Evolutionary conservation across 2,113 vertebrate genomes (phyloP), one percentile per base, ranked within the genome.

Genomic region (Phaethon lepturus): DNA sequence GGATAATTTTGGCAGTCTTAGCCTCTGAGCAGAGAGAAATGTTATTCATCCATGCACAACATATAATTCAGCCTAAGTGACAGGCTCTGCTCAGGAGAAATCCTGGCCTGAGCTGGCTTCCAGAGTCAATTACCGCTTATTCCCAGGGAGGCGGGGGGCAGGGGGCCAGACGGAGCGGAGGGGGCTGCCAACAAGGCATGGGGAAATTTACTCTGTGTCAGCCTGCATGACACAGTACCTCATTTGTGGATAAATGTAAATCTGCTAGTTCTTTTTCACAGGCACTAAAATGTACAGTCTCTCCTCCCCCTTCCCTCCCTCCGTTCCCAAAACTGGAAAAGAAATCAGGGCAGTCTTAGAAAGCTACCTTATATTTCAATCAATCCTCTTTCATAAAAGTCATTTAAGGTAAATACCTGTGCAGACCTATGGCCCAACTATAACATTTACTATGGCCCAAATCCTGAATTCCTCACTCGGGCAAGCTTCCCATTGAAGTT

Each of bases 201-300:
- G 88, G 86, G 84, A 85, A 94, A 93, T 92, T 87, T 92, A 91
- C 95, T 92, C 95, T 95, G 91, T 95, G 90, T 96, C 88, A 91
- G 93, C 93, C 82, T 58, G 75, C 66, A 81, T 97, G 95, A 97
- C 91, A 96, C 96, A 96, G 91, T 94, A 88, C 95, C 96, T 98
- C 96, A 96, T 96, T 95, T 96, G 96, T 92, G 86, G 94, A 96
- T 96, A 97, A 97, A 97, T 98, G 97, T 97, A 97, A 97, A 96
- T 96, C 91, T 92, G 85, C 88, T 81, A 90, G 85, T 85, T 93
- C 93, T 93, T 96, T 88, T 97, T 97, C 96, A 93, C 95, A 96
- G 93, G 89, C 95, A 96, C 95, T 97, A 97, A 97, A 97, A 96
- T 50, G 93, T 93, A 95, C 90, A 91, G 81, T 94, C 83, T 88